Percentiles rank a stretch among this genome's conserved stretches.
These are phyloP conservation scores for Ethmia dodecea DNA, from an alignment of 2,888 invertebrate species.

Conservation along the genomic window DNA sequence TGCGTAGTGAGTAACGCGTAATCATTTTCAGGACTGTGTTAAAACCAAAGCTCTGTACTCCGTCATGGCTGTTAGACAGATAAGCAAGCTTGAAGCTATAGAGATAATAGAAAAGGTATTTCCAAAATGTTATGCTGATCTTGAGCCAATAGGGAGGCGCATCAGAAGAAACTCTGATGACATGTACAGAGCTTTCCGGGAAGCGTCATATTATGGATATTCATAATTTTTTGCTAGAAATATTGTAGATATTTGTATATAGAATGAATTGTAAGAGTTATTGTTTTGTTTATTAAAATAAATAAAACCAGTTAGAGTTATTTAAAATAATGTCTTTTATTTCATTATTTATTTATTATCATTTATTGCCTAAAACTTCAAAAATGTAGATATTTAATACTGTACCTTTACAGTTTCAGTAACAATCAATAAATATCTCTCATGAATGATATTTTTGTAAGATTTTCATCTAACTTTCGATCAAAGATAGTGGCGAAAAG, in stretches of 20 bases:
- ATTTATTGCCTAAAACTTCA: slow-evolving; percentile 44
- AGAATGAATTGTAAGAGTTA: slow-evolving; percentile 25
- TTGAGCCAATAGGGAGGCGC: slow-evolving; percentile 93
- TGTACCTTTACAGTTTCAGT: slow-evolving; percentile 33
- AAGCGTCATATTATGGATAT: slow-evolving; percentile 89
- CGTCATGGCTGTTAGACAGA: slow-evolving; percentile 87
- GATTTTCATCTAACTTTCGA: too few relatives aligned
- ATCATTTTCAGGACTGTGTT: slow-evolving; percentile 85
- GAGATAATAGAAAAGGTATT: slow-evolving; percentile 92
- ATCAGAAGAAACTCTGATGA: slow-evolving; percentile 86
- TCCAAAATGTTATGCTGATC: slow-evolving; percentile 91
- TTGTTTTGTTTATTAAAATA: slow-evolving; percentile 20
- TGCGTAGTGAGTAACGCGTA: too few relatives aligned
- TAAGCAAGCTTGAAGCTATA: slow-evolving; percentile 83
- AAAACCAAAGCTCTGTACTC: slow-evolving; percentile 92
- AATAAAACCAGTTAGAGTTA: slow-evolving; percentile 49
- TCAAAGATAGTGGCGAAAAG: too few relatives aligned
- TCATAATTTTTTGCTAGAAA: slow-evolving; percentile 4
- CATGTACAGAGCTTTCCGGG: slow-evolving; percentile 85
- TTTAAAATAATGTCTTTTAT: slow-evolving; percentile 77
- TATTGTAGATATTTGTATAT: slow-evolving; percentile 17
- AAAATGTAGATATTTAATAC: slow-evolving; percentile 42
- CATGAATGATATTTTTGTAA: not conserved
- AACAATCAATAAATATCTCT: slow-evolving; percentile 1
- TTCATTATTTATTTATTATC: slow-evolving; percentile 50